Base-by-base conservation (phyloP, 2,113 vertebrate species). In the Silurus asotus region DNA sequence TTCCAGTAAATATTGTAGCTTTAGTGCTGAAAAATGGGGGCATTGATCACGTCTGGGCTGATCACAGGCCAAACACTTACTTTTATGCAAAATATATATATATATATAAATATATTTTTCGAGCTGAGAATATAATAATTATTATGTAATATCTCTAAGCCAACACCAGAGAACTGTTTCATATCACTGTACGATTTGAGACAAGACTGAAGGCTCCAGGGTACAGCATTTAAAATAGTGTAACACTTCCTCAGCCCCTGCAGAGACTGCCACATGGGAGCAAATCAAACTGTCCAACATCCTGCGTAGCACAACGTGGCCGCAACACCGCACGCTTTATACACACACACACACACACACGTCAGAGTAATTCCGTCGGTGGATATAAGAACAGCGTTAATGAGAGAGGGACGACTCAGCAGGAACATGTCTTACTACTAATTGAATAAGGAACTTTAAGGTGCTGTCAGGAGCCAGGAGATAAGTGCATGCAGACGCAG, bases 141-240 rank as follows among this genome's bases (percentile, higher is more conserved):
- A 74, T 75, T 75, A 75, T 5, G 53, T 53, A 75, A 75, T 75
- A 79, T 59, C 25, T 77, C 6, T 56, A 28, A 8, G 75, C 70
- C 48, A 37, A 55, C 1, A 15, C 17, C n/a, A 8, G 20, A 49
- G 83, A 19, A 69, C 56, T 78, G 74, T 80, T 62, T 78, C 49
- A 37, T 37, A 67, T 77, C 74, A 59, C 10, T 6, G 10, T 8
- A 9, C 55, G 1, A 83, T 15, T 56, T 5, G 65, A 58, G 25
- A 11, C 23, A 6, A 25, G 14, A 10, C 55, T 23, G 20, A 51
- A 75, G 19, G 48, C 13, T 62, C 62, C 0, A 4, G 15, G 69
- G 70, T 53, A 51, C 19, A 61, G 49, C n/a, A 20, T 64, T 85
- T 37, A 65, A 84, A 84, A 84, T 20, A 74, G 62, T 14, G 20